A percentile compares a stretch with the other conserved stretches of the same genome.
Conservation (phyloP, 37 sponge, comb jelly and placozoan species). For the Agelas oroides region DNA sequence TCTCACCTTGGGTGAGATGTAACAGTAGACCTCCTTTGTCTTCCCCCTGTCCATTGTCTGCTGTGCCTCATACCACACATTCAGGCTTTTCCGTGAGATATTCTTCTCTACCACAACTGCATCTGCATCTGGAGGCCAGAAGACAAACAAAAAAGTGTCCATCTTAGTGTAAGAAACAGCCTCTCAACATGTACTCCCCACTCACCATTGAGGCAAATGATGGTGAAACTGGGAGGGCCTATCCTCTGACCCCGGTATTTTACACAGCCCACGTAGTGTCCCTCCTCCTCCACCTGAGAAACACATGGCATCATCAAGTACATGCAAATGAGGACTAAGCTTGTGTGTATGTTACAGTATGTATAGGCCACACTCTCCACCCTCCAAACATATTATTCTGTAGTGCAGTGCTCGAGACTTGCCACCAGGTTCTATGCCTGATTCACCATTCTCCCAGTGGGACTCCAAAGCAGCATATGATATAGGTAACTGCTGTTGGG, state of each 20-base stretch:
- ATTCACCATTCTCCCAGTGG: too few relatives aligned
- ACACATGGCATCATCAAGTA: neutral
- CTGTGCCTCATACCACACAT: constrained; percentile 69
- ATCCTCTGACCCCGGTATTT: constrained; percentile 46
- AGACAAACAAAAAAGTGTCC: too few relatives aligned
- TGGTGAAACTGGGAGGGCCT: constrained; percentile 31
- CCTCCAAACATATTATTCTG: neutral
- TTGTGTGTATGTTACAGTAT: too few relatives aligned
- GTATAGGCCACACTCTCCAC: neutral
- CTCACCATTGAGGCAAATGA: constrained; percentile 35
- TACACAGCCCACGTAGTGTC: constrained; percentile 65
- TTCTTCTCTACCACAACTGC: constrained; percentile 56
- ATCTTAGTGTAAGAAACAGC: neutral
- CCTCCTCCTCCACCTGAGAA: constrained; percentile 58
- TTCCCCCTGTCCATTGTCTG: constrained; percentile 1
- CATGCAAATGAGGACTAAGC: too few relatives aligned
- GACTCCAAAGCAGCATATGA: too few relatives aligned
- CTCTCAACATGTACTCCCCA: neutral
- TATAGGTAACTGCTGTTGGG: too few relatives aligned
- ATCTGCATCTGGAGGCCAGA: constrained; percentile 27
- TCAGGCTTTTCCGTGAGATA: constrained; percentile 48
- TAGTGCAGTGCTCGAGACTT: too few relatives aligned
- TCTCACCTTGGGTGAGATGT: constrained; percentile 76
- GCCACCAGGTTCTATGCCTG: too few relatives aligned
- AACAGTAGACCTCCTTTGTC: constrained; percentile 78